Conservation (phyloP, 37 sponge, comb jelly and placozoan genomes). For the Ephydatia muelleri region DNA sequence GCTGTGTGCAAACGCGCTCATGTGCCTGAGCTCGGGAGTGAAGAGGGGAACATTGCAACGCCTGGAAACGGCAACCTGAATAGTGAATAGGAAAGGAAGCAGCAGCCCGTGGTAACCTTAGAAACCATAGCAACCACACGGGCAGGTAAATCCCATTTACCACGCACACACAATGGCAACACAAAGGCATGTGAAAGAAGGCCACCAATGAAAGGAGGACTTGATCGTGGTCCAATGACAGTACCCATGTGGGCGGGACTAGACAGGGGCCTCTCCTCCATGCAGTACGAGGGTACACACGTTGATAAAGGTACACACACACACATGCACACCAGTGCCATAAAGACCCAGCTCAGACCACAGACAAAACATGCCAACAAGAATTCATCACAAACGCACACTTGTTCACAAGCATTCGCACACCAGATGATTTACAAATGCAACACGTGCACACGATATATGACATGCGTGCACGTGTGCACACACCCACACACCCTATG, state of each 20-base stretch:
- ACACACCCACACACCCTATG: no score
- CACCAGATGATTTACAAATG: no score
- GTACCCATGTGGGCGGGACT: neutral
- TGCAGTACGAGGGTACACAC: neutral
- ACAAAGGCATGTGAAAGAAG: neutral
- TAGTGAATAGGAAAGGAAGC: neutral
- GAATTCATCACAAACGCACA: neutral
- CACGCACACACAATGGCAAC: neutral
- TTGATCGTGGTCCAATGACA: neutral
- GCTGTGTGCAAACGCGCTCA: slow-evolving; percentile 69
- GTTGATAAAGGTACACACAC: no score
- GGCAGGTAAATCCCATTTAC: neutral
- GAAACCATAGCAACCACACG: neutral
- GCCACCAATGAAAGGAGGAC: neutral
- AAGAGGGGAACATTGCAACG: slow-evolving; percentile 69
- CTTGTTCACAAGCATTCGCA: neutral
- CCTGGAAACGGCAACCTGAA: slow-evolving; percentile 39
- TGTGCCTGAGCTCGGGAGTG: slow-evolving; percentile 46
- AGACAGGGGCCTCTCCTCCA: neutral
- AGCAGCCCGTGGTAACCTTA: neutral
- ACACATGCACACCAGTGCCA: neutral
- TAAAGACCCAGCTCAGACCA: no score
- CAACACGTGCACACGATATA: neutral
- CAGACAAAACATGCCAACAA: neutral
- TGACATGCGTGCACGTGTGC: no score